These are phyloP conservation scores for Danio choprae DNA, from an alignment of 2,797 vertebrate species.

Conservation along the genomic window DNA sequence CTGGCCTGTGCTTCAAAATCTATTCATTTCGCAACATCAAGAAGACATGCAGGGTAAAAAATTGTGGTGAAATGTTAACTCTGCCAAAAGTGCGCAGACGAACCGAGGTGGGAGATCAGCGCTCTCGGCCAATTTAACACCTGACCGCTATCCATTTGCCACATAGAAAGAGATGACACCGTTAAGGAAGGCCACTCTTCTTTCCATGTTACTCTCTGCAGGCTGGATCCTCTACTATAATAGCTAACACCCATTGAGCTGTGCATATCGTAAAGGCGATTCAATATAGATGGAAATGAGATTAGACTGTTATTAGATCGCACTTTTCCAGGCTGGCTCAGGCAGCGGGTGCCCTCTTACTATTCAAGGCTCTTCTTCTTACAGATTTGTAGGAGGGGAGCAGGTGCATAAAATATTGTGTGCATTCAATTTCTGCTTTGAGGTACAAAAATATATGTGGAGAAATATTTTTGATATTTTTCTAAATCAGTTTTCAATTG, in stretches of 20 bases:
- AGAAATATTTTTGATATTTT: constrained; percentile 51
- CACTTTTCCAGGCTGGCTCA: constrained; percentile 59
- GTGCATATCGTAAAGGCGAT: constrained; percentile 46
- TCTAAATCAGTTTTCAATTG: constrained; percentile 46
- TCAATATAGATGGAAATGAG: constrained; percentile 71
- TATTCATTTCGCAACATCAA: background rate
- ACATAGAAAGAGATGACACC: constrained; percentile 40
- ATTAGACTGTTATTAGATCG: constrained; percentile 66
- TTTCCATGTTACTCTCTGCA: constrained; percentile 20
- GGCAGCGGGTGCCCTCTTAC: constrained; percentile 47
- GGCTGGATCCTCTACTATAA: constrained; percentile 51
- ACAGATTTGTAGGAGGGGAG: constrained; percentile 42
- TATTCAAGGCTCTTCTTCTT: constrained; percentile 40
- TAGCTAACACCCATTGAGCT: constrained; percentile 40
- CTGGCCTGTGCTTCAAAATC: background rate
- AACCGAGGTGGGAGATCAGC: constrained; percentile 23
- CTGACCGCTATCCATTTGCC: constrained; percentile 40
- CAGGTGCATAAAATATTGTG: constrained; percentile 64
- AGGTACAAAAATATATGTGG: constrained; percentile 58
- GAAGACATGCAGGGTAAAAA: background rate
- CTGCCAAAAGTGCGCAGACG: background rate
- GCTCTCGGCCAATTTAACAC: constrained; percentile 28
- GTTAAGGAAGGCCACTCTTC: constrained; percentile 54
- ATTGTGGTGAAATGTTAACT: constrained; percentile 5
- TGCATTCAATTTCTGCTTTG: constrained; percentile 55